These are phyloP conservation scores for Hippotragus niger DNA, from an alignment of 2,113 vertebrate species.

Conservation along the genomic window DNA sequence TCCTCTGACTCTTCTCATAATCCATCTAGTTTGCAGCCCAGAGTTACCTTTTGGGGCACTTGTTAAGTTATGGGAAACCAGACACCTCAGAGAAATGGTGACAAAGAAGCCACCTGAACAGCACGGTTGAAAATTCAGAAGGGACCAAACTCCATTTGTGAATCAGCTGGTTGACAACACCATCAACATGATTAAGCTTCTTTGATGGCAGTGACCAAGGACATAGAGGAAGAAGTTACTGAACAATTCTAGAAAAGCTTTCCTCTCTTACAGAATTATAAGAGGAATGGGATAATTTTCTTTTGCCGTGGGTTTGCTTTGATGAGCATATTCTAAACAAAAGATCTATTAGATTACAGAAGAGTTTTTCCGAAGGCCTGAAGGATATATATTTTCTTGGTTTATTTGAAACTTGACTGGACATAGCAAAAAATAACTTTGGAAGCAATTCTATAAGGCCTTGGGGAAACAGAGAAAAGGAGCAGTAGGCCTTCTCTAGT, in stretches of 20 bases:
- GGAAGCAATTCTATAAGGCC: slow-evolving; percentile 30
- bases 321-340: background rate
- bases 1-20: background rate
- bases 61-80: background rate
- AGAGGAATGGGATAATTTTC: background rate
- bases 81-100: background rate
- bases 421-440: background rate
- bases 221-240: background rate
- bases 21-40: background rate
- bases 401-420: slow-evolving; percentile 44
- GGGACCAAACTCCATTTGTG: background rate
- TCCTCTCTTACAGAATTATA: background rate
- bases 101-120: background rate
- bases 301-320: background rate
- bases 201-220: background rate
- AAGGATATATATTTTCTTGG: background rate
- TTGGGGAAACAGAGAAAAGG: background rate
- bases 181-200: background rate
- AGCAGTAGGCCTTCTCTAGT: background rate
- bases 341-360: background rate
- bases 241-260: background rate
- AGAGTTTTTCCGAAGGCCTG: background rate
- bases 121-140: background rate
- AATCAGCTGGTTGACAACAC: background rate
- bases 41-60: background rate